Percentiles rank a stretch among this genome's conserved stretches.
Conservation (phyloP, 2,113 vertebrate genomes). For the Takifugu flavidus region DNA sequence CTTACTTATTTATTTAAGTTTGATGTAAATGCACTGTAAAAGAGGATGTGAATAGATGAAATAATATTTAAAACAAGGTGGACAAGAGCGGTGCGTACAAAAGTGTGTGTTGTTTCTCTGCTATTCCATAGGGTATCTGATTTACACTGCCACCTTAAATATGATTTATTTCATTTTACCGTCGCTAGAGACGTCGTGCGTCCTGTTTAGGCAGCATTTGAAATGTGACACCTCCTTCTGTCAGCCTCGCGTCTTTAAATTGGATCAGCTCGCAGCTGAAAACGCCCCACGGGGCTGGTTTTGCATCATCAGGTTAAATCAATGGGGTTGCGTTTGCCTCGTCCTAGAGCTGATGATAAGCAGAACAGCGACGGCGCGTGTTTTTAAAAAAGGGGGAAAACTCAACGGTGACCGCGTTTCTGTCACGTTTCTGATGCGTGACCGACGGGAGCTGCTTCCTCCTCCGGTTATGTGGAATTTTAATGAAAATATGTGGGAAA, state of each 20-base stretch:
- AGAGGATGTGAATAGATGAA: slow-evolving; percentile 55
- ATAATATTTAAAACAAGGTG: slow-evolving; percentile 40
- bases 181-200: slow-evolving; percentile 5
- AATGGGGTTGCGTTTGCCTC: too few relatives aligned
- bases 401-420: neutral
- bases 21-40: slow-evolving; percentile 53
- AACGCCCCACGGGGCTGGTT: neutral
- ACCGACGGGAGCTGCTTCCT: slow-evolving; percentile 34
- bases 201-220: slow-evolving; percentile 17
- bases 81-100: slow-evolving; percentile 35
- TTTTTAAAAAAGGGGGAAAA: neutral
- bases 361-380: too few relatives aligned
- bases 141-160: slow-evolving; percentile 33
- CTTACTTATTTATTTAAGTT: slow-evolving; percentile 52
- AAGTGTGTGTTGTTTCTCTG: slow-evolving; percentile 35
- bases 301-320: neutral
- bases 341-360: too few relatives aligned
- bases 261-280: too few relatives aligned
- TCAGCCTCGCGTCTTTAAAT: too few relatives aligned
- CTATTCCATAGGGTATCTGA: slow-evolving; percentile 34
- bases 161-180: neutral
- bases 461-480: neutral
- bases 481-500: slow-evolving; percentile 19
- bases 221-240: neutral
- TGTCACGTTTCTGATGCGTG: neutral